Percentiles rank a stretch among this genome's conserved stretches.
Conservation (phyloP, 2,888 invertebrate species). For the Lithophane socia region DNA sequence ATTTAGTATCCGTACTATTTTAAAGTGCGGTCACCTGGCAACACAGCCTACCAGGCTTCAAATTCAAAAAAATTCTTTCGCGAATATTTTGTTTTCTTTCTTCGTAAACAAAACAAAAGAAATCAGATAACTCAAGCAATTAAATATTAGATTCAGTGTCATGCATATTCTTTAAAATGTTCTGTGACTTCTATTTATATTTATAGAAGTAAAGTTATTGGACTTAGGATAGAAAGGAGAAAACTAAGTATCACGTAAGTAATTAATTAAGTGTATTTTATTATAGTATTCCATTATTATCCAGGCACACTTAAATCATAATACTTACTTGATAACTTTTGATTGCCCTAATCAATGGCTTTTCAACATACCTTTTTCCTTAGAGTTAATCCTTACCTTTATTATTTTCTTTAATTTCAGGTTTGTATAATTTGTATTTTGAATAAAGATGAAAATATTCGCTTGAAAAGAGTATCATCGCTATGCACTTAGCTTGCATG, state of each 20-base stretch:
- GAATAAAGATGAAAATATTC: neutral
- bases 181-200: neutral
- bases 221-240: neutral
- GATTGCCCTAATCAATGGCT: neutral
- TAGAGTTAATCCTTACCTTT: neutral
- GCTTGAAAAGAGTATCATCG: neutral
- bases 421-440: neutral
- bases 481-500: slow-evolving; percentile 8
- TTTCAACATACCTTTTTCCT: neutral
- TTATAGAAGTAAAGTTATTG: neutral
- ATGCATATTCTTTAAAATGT: neutral
- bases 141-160: neutral
- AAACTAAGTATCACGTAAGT: neutral
- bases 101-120: neutral
- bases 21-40: neutral
- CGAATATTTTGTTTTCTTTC: neutral
- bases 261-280: neutral
- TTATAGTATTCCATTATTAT: too few relatives aligned
- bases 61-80: neutral
- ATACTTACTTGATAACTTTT: neutral
- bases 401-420: slow-evolving; percentile 29
- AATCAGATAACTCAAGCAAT: neutral
- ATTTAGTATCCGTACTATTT: neutral
- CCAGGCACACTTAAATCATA: neutral
- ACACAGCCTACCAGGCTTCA: neutral